phyloP scores from a whole-genome alignment of 2,797 vertebrate genomes.

The Chrosomus eos region DNA sequence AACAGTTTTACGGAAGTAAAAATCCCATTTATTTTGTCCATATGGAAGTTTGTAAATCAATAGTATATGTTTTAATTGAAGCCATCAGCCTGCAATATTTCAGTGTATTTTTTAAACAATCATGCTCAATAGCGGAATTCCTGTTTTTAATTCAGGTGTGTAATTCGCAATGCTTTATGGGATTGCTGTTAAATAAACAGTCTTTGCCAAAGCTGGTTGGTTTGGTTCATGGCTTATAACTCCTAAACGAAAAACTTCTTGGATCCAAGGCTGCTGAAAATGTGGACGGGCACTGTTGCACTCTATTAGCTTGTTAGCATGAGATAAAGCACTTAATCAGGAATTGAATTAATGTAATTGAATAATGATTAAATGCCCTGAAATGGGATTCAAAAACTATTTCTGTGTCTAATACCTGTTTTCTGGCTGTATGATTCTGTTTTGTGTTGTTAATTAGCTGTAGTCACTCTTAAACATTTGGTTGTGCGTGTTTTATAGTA shows the following conservation, averaged over 20 bases:
- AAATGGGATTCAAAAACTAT: conserved; percentile 1
- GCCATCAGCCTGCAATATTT: no score
- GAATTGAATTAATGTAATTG: background rate
- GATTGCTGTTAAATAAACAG: background rate
- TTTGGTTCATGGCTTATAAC: background rate
- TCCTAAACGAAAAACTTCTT: background rate
- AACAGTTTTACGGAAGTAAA: background rate
- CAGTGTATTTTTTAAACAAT: background rate
- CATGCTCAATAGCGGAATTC: background rate
- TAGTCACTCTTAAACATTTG: conserved; percentile 40
- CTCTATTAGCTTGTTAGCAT: background rate
- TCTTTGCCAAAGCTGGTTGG: background rate
- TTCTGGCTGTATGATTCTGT: conserved; percentile 49
- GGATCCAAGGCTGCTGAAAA: background rate
- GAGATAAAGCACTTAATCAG: background rate
- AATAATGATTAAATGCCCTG: background rate
- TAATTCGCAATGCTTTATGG: background rate
- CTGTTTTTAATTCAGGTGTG: background rate
- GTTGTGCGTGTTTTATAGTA: conserved; percentile 15
- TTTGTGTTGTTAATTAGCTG: conserved; percentile 38
- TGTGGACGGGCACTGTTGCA: background rate
- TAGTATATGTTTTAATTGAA: background rate
- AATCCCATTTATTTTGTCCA: background rate
- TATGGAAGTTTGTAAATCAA: background rate
- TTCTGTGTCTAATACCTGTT: conserved; percentile 34